Base-by-base conservation (phyloP, 2,888 invertebrate genomes). In the Synanthedon formicaeformis region DNA sequence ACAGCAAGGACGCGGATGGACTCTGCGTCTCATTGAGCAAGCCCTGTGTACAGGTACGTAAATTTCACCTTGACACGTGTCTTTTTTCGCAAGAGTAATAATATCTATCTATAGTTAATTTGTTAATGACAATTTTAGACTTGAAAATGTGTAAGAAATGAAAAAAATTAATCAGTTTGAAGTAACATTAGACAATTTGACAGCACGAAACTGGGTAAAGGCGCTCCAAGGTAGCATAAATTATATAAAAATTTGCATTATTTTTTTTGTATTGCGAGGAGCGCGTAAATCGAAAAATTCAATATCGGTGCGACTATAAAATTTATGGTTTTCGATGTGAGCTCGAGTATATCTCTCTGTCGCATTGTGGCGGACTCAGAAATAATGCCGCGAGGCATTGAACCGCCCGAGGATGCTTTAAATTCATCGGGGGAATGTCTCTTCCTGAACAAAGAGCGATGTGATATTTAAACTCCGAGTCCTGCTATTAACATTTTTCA, bases 1-100 rank as follows among this genome's bases (percentile, higher is more conserved):
- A 99, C 88, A 96, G 96, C 86, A 94, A 95, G 87, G 98, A 98
- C 78, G 96, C 99, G 13, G 99, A 99, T 81, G 99, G 99, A 13
- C 91, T 99, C 53, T 99, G 99, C 84, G 99, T 99, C 58, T 97
- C 98, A 78, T 91, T 99, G 63, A 94, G 94, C 85, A 96, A 96
- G 81, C 95, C 97, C 52, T 97, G 97, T 82, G 94, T 97, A 62
- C 96, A 96, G 94, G 96, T 96, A 53, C 60, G 76, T 71, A 8
- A 8, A 34, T 6, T 34, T 50, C 27, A 41, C 45, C 49, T 48
- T 51, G 40, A 48, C 12, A 48, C 12, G 34, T 45, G 14, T 40
- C 23, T 27, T 13, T 53, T 14, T 50, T 50, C 11, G 34, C 8
- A 11, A 34, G 14, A 11, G 2, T 45, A 41, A 2, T 34, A 41